Evolutionary conservation across 1,140 invertebrate species (phyloP).

Genomic region (Sminthurides bifidus): DNA sequence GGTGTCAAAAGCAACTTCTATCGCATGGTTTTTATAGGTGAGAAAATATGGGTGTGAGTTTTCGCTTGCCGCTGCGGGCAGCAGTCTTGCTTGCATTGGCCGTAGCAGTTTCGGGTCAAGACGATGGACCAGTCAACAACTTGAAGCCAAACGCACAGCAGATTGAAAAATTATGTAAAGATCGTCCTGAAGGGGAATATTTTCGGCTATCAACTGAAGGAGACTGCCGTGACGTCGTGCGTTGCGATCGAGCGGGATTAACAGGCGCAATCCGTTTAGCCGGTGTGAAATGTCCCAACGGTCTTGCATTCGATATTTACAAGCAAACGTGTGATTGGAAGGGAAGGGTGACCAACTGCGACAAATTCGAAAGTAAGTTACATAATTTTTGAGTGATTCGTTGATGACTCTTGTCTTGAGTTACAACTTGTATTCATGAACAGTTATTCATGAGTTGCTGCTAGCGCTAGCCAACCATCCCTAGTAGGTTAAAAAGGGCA

Average conservation of each 20-base stretch:
- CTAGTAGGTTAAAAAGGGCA: no score
- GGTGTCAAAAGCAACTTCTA: no score
- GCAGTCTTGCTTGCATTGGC: neutral
- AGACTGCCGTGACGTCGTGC: conserved; percentile 82
- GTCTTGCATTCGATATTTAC: conserved; percentile 86
- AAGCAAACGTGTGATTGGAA: conserved; percentile 93
- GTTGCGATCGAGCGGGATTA: conserved; percentile 79
- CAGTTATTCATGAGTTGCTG: no score
- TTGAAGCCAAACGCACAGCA: conserved; percentile 51
- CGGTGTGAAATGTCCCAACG: conserved; percentile 72
- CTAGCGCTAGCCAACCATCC: no score
- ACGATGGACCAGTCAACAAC: neutral
- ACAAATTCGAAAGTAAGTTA: conserved; percentile 81
- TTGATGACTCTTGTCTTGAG: no score
- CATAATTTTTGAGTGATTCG: no score
- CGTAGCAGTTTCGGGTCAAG: conserved; percentile 8
- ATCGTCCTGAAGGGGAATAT: conserved; percentile 75
- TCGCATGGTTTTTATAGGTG: no score
- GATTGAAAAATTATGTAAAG: conserved; percentile 73
- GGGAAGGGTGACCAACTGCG: conserved; percentile 87
- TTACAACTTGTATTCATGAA: no score
- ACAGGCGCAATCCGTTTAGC: conserved; percentile 71
- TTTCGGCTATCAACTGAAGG: conserved; percentile 70
- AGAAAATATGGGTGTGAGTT: no score
- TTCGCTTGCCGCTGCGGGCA: no score